These are phyloP conservation scores for Carabus problematicus DNA, from an alignment of 2,888 invertebrate species.

Conservation along the genomic window DNA sequence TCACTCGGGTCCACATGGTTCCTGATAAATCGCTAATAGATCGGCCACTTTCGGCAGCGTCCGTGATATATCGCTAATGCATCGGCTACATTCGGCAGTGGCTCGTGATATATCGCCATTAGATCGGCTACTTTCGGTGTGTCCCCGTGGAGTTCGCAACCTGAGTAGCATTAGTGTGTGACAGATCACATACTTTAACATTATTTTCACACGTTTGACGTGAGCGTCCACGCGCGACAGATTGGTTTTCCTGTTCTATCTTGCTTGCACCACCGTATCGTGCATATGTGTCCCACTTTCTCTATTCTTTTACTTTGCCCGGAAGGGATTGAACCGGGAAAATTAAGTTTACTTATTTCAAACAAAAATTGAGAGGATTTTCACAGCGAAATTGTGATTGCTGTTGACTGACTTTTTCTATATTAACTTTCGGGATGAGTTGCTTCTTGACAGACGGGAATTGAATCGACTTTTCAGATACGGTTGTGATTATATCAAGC, in stretches of 20 bases:
- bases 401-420: constrained; percentile 9
- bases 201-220: neutral
- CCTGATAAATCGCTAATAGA: constrained; percentile 16
- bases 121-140: constrained; percentile 8
- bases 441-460: no score
- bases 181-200: neutral
- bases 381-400: constrained; percentile 11
- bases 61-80: neutral
- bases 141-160: constrained; percentile 1
- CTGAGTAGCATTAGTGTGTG: constrained; percentile 4
- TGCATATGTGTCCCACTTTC: neutral
- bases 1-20: neutral
- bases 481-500: no score
- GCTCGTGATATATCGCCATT: constrained; percentile 18
- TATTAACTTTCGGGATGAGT: constrained; percentile 12
- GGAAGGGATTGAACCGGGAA: neutral
- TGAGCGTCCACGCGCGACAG: neutral
- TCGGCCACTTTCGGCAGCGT: neutral
- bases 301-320: neutral
- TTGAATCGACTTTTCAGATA: no score
- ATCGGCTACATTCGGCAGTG: neutral
- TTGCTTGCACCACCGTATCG: neutral
- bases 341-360: constrained; percentile 19
- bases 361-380: constrained; percentile 13
- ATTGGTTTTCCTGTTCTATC: neutral